Percentiles rank a stretch among this genome's conserved stretches.
These are phyloP conservation scores for Phalacrocorax aristotelis DNA, from an alignment of 2,113 vertebrate genomes.

Conservation along the genomic window DNA sequence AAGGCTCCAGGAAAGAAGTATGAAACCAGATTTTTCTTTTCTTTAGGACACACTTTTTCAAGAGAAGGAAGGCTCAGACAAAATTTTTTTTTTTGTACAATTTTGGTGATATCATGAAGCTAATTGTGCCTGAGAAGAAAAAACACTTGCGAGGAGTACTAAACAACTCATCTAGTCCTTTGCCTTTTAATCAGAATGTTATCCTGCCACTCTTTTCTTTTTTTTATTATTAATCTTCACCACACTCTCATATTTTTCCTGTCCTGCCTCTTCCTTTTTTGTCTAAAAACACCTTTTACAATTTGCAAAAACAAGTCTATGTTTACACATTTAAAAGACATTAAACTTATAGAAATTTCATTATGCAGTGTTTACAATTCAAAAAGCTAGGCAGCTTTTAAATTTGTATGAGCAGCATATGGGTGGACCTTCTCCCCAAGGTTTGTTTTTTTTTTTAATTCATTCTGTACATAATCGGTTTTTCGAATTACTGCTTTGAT, in stretches of 20 bases:
- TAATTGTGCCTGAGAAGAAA: neutral
- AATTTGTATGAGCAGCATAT: constrained; percentile 58
- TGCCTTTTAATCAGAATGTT: neutral
- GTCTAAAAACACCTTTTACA: neutral
- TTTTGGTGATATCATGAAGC: neutral
- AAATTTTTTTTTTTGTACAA: neutral
- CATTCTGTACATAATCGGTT: neutral
- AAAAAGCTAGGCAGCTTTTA: constrained; percentile 38
- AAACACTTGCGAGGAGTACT: neutral
- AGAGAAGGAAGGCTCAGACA: neutral
- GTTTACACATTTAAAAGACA: constrained; percentile 43
- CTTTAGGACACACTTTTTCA: neutral
- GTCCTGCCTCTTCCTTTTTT: neutral
- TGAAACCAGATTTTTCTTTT: neutral
- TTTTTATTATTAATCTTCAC: neutral
- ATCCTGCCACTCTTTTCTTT: neutral
- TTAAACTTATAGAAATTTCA: constrained; percentile 54
- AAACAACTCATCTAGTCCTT: neutral
- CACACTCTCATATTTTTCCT: neutral
- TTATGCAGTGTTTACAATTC: constrained; percentile 47
- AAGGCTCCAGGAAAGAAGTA: neutral
- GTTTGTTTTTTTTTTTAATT: constrained; percentile 14
- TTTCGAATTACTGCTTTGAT: constrained; percentile 45
- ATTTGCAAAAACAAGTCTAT: neutral
- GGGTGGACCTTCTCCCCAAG: neutral